Evolutionary conservation across 35 echinoderm and acorn worm species (phyloP).

Genomic region (Strongylocentrotus purpuratus): DNA sequence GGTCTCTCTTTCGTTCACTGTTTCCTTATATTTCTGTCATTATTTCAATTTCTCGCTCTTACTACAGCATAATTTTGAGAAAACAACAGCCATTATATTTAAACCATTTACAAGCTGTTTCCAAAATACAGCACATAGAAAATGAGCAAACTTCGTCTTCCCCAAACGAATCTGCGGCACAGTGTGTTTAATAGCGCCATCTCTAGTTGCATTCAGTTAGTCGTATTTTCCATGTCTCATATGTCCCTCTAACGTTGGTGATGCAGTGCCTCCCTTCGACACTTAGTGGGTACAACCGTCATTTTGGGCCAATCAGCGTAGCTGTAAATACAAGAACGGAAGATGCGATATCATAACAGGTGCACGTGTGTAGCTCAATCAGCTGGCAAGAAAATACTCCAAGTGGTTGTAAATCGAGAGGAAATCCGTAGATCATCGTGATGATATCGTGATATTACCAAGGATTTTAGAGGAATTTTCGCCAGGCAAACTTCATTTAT

Average conservation of each 20-base stretch:
- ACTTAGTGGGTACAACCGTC: background rate
- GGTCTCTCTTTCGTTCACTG: no score
- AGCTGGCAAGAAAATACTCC: background rate
- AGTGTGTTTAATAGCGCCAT: background rate
- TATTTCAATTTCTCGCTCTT: no score
- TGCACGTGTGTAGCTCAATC: background rate
- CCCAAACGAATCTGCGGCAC: background rate
- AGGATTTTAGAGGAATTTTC: background rate
- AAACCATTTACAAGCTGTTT: no score
- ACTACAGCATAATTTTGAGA: no score
- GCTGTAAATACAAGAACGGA: background rate
- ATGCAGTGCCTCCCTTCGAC: background rate
- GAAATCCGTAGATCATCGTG: background rate
- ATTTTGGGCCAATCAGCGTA: background rate
- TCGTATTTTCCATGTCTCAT: background rate
- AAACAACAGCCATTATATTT: no score
- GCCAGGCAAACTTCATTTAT: background rate
- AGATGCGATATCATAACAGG: background rate
- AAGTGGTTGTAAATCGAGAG: background rate
- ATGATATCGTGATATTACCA: no score
- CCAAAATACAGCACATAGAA: no score
- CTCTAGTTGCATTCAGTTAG: background rate
- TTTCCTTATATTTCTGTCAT: no score
- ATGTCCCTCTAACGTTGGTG: background rate
- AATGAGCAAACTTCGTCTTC: no score